Evolutionary conservation across 2,888 invertebrate genomes (phyloP).

Genomic region (Chrysotoxum bicinctum): DNA sequence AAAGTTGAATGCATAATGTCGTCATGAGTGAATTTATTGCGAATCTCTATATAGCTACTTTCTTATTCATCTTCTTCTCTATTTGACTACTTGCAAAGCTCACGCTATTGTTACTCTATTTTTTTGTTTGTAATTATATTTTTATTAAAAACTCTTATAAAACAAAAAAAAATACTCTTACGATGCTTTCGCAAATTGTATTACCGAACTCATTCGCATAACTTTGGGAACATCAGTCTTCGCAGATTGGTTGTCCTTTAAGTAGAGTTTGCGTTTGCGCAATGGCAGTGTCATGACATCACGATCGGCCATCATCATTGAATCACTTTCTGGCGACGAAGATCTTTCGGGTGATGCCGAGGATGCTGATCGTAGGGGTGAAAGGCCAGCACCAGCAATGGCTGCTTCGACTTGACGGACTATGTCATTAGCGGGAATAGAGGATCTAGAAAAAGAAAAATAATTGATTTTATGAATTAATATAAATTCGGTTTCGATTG

Average conservation of each 20-base stretch:
- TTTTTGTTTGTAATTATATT: not conserved
- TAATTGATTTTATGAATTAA: not conserved
- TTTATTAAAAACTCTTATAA: too few species aligned
- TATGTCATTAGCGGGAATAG: slow-evolving; percentile 80
- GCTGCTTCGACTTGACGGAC: slow-evolving; percentile 86
- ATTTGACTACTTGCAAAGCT: slow-evolving; percentile 1
- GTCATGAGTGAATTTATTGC: slow-evolving; percentile 64
- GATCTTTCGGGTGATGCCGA: slow-evolving; percentile 82
- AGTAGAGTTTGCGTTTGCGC: slow-evolving; percentile 90
- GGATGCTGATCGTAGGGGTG: slow-evolving; percentile 85
- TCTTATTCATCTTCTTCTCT: slow-evolving; percentile 16
- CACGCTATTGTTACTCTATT: not conserved
- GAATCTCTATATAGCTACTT: slow-evolving; percentile 22
- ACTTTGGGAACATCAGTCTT: slow-evolving; percentile 78
- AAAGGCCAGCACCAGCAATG: slow-evolving; percentile 83
- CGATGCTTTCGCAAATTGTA: slow-evolving; percentile 91
- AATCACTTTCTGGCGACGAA: slow-evolving; percentile 83
- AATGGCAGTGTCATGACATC: slow-evolving; percentile 88
- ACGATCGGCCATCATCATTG: slow-evolving; percentile 82
- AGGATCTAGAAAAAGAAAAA: slow-evolving; percentile 75
- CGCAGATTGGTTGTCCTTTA: slow-evolving; percentile 84
- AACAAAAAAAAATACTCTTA: slow-evolving; percentile 77
- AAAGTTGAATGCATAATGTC: slow-evolving; percentile 55
- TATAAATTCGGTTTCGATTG: too few species aligned
- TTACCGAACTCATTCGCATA: slow-evolving; percentile 87